Percentiles rank a stretch among this genome's conserved stretches.
phyloP scores from a whole-genome alignment of 1,140 invertebrate genomes.

The Lasioglossum baleicum region DNA sequence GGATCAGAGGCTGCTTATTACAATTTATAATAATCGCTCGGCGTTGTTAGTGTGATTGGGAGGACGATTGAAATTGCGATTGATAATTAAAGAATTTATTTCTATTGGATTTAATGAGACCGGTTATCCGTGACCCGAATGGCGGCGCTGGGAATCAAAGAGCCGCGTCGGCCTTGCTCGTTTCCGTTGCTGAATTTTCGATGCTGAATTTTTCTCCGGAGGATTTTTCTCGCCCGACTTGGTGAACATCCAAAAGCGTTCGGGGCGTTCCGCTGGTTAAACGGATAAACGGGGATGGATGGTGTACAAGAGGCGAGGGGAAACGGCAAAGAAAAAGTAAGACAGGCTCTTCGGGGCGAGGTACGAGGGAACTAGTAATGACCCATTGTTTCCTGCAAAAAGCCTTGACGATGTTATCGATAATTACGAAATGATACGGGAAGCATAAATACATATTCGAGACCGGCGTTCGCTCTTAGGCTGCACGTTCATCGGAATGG shows the following conservation, averaged over 20 bases:
- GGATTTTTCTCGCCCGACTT: not conserved
- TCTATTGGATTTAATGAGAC: not conserved
- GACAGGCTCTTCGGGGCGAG: conserved; percentile 39
- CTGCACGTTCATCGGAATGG: conserved; percentile 73
- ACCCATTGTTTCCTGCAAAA: conserved; percentile 79
- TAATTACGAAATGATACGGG: conserved; percentile 80
- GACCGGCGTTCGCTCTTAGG: conserved; percentile 31
- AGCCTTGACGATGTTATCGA: conserved; percentile 80
- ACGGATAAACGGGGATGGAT: not conserved
- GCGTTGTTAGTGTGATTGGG: not conserved
- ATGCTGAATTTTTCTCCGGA: not conserved
- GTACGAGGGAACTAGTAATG: conserved; percentile 70
- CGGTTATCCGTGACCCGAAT: not conserved
- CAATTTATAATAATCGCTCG: too few relatives aligned
- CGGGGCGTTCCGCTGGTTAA: conserved; percentile 15
- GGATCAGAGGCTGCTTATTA: too few relatives aligned
- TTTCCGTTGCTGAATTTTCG: not conserved
- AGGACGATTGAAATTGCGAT: not conserved
- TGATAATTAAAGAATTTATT: not conserved
- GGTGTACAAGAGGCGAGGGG: not conserved
- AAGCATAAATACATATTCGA: conserved; percentile 77
- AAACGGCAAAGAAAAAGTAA: conserved; percentile 36
- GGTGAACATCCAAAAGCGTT: not conserved
- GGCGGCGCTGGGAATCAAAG: not conserved
- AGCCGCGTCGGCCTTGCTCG: not conserved